phyloP scores from a whole-genome alignment of 2,888 invertebrate species.

The Macrophya annulata region DNA sequence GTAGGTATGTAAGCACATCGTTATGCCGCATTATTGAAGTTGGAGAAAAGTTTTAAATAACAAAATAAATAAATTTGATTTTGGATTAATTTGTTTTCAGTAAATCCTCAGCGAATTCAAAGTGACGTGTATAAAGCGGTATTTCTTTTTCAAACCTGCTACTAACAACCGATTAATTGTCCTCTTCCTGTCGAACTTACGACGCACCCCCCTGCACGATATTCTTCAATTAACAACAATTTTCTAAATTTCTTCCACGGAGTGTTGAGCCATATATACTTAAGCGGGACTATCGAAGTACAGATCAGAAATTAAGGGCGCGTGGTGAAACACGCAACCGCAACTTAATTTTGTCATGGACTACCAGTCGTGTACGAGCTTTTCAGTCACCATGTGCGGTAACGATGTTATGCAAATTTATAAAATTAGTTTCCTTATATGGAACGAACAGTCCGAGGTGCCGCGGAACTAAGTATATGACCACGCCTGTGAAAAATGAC shows the following conservation, averaged over 20 bases:
- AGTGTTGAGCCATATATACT: constrained; percentile 42
- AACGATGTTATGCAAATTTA: constrained; percentile 52
- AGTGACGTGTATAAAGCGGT: constrained; percentile 16
- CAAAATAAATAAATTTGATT: not conserved
- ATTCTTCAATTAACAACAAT: constrained; percentile 54
- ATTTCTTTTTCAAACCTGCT: not conserved
- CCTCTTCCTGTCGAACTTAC: constrained; percentile 37
- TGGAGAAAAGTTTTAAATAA: not conserved
- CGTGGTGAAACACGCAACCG: constrained; percentile 52
- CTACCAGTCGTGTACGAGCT: constrained; percentile 30
- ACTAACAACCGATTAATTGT: constrained; percentile 51
- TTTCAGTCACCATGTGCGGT: constrained; percentile 28
- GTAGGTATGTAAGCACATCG: too few relatives aligned
- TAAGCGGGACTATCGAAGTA: constrained; percentile 52
- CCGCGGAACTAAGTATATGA: constrained; percentile 9
- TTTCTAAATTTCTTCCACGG: constrained; percentile 39
- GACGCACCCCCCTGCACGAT: constrained; percentile 39
- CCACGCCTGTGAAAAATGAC: not conserved
- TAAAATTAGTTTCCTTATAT: constrained; percentile 21
- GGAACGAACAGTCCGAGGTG: not conserved
- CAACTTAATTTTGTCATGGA: constrained; percentile 54
- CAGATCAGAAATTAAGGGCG: constrained; percentile 52
- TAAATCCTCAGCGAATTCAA: not conserved
- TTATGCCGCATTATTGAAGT: not conserved
- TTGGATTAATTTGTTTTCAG: constrained; percentile 8